These are phyloP conservation scores for Apostichopus leukothele DNA, from an alignment of 53 echinoderm and acorn worm species.

Conservation along the genomic window DNA sequence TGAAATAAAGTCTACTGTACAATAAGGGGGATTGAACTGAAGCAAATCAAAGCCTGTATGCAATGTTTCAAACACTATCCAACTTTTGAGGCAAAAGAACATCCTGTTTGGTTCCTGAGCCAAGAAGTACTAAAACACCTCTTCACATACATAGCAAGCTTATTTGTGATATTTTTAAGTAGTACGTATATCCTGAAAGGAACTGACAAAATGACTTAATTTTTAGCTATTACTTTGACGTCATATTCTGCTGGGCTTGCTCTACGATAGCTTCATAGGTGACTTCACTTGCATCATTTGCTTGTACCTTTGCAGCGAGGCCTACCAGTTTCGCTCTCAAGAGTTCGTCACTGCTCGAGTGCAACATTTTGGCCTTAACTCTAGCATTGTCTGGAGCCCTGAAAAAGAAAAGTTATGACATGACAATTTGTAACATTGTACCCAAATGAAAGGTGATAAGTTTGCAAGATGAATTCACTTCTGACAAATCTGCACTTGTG, in stretches of 20 bases:
- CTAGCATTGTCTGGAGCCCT: not conserved
- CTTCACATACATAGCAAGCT: constrained; percentile 7
- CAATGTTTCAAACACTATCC: not conserved
- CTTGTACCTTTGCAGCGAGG: not conserved
- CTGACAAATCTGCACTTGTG: too few relatives aligned
- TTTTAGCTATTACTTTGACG: not conserved
- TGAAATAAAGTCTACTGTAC: too few relatives aligned
- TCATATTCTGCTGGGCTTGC: not conserved
- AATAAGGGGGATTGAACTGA: not conserved
- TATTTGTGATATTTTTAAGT: constrained; percentile 10
- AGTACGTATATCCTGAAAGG: not conserved
- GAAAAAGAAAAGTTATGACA: not conserved
- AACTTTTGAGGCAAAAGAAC: not conserved
- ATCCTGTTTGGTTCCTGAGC: not conserved
- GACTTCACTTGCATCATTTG: constrained; percentile 1
- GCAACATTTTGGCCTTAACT: not conserved
- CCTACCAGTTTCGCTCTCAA: not conserved
- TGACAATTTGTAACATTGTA: not conserved
- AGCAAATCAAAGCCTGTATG: not conserved
- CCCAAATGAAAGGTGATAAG: too few relatives aligned
- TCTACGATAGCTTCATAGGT: not conserved
- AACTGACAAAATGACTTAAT: not conserved
- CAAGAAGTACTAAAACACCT: not conserved
- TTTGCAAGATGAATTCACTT: too few relatives aligned
- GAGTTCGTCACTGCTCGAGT: not conserved